Base-by-base conservation (phyloP, 2,797 vertebrate genomes). In the Anguilla marmorata region DNA sequence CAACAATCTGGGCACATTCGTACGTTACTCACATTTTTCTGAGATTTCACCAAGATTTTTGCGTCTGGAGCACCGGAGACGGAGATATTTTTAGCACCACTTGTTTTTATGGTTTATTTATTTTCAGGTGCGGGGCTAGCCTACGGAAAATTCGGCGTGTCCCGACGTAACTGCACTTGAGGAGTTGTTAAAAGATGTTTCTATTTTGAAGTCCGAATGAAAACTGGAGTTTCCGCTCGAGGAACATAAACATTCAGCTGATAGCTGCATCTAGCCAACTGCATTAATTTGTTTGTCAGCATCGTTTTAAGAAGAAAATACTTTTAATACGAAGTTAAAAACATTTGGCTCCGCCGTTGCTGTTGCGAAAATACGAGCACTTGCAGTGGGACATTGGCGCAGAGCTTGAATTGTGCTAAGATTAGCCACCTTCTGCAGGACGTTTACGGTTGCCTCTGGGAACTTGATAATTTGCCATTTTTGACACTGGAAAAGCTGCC, bases 281-380 rank as follows among this genome's bases (percentile, higher is more conserved):
- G 33, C 3, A 45, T 21, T 50, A 8, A 72, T 58, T 86, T 85
- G 7, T 12, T 12, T 56, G 2, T 91, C 90, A 89, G 89, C 92
- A 52, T 33, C 33, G 58, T 90, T 84, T 86, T 30, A 84, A 21
- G 85, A 72, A 84, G 89, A 9, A n/a, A n/a, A 16, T 89, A 89
- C 9, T 30, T 84, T 84, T 16, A 84, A 76, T 85, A 84, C 74
- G 82, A 88, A 92, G 86, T 88, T 89, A 45, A 90, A 90, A 89
- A 69, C 16, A 86, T 86, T 80, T 8, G 33, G 8, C 89, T 86
- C 91, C 93, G 93, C 92, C 94, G 94, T 95, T 94, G 92, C 92
- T 94, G 88, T 88, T 88, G 56, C 85, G 21, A 89, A 87, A 90
- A 90, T 90, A 91, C 91, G 93, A 92, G 92, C 16, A 87, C 89